Conservation (phyloP, 2,888 invertebrate species). For the Drosophila aldrichi region DNA sequence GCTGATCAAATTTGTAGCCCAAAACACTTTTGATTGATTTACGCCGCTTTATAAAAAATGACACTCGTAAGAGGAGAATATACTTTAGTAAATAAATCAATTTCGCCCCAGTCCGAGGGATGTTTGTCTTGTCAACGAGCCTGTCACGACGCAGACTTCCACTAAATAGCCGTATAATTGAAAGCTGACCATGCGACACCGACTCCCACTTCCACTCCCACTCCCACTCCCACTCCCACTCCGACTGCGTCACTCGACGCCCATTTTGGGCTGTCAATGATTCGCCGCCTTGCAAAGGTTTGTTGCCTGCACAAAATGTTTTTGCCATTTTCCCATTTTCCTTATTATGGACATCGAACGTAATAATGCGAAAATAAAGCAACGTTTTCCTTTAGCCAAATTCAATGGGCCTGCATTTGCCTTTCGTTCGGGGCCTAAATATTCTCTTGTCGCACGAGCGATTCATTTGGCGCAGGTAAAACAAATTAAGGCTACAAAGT, state of each 20-base stretch:
- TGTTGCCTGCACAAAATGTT: conserved; percentile 2
- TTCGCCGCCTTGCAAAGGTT: neutral
- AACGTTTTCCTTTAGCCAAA: conserved; percentile 7
- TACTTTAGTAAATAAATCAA: conserved; percentile 56
- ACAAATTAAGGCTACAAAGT: conserved; percentile 54
- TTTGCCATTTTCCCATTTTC: conserved; percentile 47
- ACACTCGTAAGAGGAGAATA: conserved; percentile 8
- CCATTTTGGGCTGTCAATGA: conserved; percentile 30
- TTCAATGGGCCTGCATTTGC: conserved; percentile 37
- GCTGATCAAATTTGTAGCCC: conserved; percentile 26
- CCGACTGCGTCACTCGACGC: conserved; percentile 30
- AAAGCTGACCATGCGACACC: conserved; percentile 45
- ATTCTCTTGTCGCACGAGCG: conserved; percentile 68
- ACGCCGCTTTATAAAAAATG: conserved; percentile 30
- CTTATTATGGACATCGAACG: conserved; percentile 42
- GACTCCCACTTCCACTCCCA: neutral
- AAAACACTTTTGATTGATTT: conserved; percentile 60
- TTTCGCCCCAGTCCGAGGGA: conserved; percentile 30
- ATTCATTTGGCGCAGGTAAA: conserved; percentile 33
- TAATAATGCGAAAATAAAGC: conserved; percentile 32
- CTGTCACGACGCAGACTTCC: conserved; percentile 19
- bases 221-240: conserved; percentile 10
- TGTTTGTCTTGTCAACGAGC: conserved; percentile 42
- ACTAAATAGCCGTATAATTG: conserved; percentile 72
- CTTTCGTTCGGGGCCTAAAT: conserved; percentile 39